phyloP scores from a whole-genome alignment of 2,888 invertebrate species.

The Lochmaea capreae region DNA sequence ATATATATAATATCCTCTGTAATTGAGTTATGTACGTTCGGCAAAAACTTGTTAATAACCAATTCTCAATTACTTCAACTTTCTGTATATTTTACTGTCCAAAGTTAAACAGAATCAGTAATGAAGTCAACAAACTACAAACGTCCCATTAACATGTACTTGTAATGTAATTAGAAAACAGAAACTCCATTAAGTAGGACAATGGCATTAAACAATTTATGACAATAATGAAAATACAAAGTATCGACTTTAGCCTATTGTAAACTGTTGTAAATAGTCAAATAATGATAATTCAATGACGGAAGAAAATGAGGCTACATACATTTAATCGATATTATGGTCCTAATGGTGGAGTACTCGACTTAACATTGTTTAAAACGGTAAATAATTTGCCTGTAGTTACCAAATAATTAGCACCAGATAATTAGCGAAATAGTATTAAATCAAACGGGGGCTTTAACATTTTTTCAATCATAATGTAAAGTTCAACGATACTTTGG shows the following conservation, averaged over 20 bases:
- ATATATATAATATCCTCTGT: no score
- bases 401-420: constrained; percentile 6
- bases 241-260: not conserved
- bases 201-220: constrained; percentile 1
- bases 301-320: not conserved
- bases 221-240: constrained; percentile 9
- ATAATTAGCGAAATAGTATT: constrained; percentile 13
- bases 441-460: not conserved
- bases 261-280: not conserved
- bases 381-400: constrained; percentile 12
- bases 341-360: constrained; percentile 1
- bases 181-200: constrained; percentile 2
- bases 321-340: not conserved
- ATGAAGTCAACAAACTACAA: not conserved
- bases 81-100: not conserved
- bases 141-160: not conserved
- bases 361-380: constrained; percentile 9
- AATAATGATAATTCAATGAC: not conserved
- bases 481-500: constrained; percentile 3
- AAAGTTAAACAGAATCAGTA: not conserved
- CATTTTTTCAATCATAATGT: not conserved
- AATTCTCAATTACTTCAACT: not conserved
- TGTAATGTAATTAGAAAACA: constrained; percentile 1
- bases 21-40: not conserved
- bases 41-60: not conserved